phyloP scores from a whole-genome alignment of 2,797 vertebrate genomes.

The Mormyrops attenuatus region DNA sequence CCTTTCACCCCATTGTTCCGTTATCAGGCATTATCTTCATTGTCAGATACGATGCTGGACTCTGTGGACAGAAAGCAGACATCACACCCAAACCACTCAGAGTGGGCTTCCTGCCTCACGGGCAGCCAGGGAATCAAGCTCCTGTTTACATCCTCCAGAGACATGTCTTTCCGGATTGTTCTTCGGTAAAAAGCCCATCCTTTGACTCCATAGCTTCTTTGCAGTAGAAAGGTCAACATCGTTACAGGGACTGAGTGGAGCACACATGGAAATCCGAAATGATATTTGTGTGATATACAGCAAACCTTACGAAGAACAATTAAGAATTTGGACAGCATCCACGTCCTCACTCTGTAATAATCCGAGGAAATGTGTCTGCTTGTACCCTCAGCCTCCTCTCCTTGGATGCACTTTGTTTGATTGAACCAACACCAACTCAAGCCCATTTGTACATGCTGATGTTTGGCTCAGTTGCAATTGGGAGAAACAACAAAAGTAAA shows the following conservation, averaged over 20 bases:
- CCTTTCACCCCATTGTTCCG: background rate
- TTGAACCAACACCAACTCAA: background rate
- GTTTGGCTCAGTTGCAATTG: background rate
- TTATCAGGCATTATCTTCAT: background rate
- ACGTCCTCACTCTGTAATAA: background rate
- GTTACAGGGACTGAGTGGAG: background rate
- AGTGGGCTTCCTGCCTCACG: background rate
- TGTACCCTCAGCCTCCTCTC: background rate
- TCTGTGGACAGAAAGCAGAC: background rate
- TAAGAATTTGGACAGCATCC: background rate
- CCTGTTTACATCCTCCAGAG: background rate
- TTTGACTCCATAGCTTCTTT: background rate
- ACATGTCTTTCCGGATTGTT: background rate
- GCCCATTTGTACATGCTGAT: background rate
- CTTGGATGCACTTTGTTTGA: background rate
- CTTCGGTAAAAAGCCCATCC: background rate
- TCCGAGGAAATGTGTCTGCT: background rate
- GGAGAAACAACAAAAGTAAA: background rate
- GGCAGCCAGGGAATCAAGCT: background rate
- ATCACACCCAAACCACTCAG: background rate
- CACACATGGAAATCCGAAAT: background rate
- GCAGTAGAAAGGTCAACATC: background rate
- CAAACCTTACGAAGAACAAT: background rate
- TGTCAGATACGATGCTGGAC: background rate
- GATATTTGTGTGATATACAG: background rate